Evolutionary conservation across 2,888 invertebrate genomes (phyloP).

Genomic region (Osmoderma eremita): DNA sequence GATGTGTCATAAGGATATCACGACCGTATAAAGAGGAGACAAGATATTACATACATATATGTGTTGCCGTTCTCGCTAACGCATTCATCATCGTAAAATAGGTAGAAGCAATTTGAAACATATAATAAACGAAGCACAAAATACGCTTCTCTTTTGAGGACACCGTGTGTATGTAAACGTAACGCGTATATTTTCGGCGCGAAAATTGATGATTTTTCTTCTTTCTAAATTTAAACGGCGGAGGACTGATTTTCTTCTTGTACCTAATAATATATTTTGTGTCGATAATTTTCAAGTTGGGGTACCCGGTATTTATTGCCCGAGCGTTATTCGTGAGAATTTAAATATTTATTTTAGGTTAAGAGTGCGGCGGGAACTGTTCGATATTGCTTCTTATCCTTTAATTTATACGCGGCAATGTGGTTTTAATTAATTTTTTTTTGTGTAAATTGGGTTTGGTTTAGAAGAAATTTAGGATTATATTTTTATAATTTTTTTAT

Average conservation of each 20-base stretch:
- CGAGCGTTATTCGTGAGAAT: too few relatives aligned
- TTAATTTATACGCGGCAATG: too few relatives aligned
- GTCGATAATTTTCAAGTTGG: conserved; percentile 15
- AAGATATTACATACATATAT: neutral
- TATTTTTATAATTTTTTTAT: too few relatives aligned
- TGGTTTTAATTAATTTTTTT: neutral
- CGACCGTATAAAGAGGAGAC: conserved; percentile 4
- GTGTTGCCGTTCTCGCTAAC: neutral
- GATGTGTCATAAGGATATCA: conserved; percentile 24
- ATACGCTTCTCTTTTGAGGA: neutral
- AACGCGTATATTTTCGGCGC: neutral
- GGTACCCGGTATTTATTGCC: neutral
- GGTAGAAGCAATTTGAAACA: too few relatives aligned
- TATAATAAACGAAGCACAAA: neutral
- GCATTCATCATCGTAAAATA: too few relatives aligned
- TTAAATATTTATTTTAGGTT: too few relatives aligned
- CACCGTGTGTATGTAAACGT: neutral
- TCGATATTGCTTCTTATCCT: too few relatives aligned
- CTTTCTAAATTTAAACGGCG: conserved; percentile 14
- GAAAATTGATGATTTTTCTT: conserved; percentile 11
- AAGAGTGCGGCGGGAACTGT: too few relatives aligned
- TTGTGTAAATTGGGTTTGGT: neutral
- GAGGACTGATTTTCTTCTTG: conserved; percentile 16
- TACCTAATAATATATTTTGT: conserved; percentile 1
- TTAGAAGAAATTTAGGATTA: too few relatives aligned